phyloP scores from a whole-genome alignment of 2,888 invertebrate genomes.

The Serripes groenlandicus region DNA sequence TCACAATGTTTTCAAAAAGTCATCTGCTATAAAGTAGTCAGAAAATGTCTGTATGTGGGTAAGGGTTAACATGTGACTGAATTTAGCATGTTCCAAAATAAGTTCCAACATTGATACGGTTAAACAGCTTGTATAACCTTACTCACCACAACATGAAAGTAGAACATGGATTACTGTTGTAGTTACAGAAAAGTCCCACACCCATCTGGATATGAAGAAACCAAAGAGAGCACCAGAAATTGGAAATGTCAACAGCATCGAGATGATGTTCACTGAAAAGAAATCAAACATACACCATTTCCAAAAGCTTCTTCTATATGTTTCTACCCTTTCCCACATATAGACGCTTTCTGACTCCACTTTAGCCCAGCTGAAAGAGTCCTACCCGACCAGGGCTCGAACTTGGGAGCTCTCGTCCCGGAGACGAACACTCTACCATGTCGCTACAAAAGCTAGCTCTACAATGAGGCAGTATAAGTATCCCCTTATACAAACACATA shows the following conservation, averaged over 20 bases:
- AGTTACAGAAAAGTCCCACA: conserved; percentile 75
- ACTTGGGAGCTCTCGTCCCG: no score
- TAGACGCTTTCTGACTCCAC: no score
- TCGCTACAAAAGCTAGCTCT: no score
- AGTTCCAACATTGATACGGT: not conserved
- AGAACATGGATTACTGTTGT: conserved; percentile 64
- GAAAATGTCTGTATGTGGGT: not conserved
- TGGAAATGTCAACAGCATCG: conserved; percentile 68
- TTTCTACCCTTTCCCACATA: no score
- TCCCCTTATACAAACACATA: no score
- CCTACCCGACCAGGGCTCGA: no score
- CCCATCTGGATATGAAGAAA: conserved; percentile 49
- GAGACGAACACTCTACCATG: no score
- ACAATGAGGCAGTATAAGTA: no score
- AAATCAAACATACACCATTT: no score
- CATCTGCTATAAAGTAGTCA: not conserved
- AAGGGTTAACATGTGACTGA: not conserved
- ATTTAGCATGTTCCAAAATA: not conserved
- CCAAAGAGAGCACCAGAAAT: conserved; percentile 66
- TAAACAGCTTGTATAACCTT: not conserved
- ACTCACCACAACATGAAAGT: conserved; percentile 68
- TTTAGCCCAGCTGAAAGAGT: no score
- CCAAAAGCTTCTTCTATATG: no score
- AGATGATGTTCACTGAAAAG: conserved; percentile 71
- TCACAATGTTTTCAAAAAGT: not conserved